Conservation (phyloP, 2,797 vertebrate species). For the Pitangus sulphuratus region DNA sequence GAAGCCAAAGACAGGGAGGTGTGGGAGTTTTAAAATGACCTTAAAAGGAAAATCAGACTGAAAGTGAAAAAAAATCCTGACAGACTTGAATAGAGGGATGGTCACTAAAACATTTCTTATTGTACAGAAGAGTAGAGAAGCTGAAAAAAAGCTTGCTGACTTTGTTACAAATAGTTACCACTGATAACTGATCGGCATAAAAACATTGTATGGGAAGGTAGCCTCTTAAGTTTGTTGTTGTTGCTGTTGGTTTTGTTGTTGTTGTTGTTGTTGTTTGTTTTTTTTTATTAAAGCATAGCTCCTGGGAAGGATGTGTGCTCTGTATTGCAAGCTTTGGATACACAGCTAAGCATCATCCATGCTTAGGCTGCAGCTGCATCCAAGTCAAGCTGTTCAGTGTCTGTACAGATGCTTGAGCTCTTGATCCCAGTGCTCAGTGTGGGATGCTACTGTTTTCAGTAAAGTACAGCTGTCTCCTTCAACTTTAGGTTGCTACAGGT, state of each 20-base stretch:
- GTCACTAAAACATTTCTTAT: background rate
- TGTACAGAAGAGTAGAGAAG: background rate
- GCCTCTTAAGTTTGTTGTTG: background rate
- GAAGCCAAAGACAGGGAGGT: background rate
- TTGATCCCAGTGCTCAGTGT: background rate
- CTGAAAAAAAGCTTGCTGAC: background rate
- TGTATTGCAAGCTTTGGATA: background rate
- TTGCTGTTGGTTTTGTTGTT: too few species aligned
- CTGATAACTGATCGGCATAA: rapidly evolving
- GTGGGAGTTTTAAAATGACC: background rate
- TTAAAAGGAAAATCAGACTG: background rate
- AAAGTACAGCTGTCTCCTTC: background rate
- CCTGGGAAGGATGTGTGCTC: background rate
- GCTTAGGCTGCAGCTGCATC: background rate
- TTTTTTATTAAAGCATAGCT: background rate
- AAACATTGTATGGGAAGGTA: background rate
- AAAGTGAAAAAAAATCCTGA: background rate
- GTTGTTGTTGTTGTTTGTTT: background rate
- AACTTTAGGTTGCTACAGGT: background rate
- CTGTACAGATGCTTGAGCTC: background rate
- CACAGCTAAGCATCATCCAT: background rate
- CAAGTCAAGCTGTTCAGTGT: background rate
- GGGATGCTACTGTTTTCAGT: background rate
- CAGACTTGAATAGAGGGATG: background rate
- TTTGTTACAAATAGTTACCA: background rate